These are phyloP conservation scores for Atta cephalotes DNA, from an alignment of 1,140 invertebrate genomes.

Conservation along the genomic window DNA sequence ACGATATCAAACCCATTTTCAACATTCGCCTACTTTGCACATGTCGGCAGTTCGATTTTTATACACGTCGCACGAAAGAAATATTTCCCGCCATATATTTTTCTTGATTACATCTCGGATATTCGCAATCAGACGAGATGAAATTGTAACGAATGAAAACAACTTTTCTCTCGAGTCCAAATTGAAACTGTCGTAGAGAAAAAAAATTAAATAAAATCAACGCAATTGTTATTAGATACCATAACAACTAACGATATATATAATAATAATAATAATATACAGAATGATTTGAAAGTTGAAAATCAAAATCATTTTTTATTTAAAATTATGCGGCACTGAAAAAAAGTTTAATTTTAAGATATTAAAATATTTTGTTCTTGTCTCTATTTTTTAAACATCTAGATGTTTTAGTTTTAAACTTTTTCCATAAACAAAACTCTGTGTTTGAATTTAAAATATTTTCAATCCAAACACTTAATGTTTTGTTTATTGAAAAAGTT, in stretches of 20 bases:
- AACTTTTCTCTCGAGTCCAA: neutral
- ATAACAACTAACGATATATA: neutral
- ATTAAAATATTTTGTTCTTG: too few relatives aligned
- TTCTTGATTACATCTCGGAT: constrained; percentile 32
- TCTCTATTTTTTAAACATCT: too few relatives aligned
- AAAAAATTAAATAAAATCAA: neutral
- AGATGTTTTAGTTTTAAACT: too few relatives aligned
- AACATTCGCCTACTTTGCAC: constrained; percentile 33
- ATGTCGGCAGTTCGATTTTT: constrained; percentile 46
- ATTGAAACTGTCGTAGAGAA: neutral
- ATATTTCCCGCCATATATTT: constrained; percentile 55
- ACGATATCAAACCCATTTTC: constrained; percentile 45
- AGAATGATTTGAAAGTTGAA: neutral
- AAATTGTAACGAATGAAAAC: neutral
- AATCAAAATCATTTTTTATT: constrained; percentile 1
- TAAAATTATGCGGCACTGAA: neutral
- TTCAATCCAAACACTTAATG: too few relatives aligned
- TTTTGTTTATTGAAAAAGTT: too few relatives aligned
- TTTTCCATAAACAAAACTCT: too few relatives aligned
- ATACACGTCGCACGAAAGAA: constrained; percentile 11
- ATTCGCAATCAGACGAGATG: constrained; percentile 5
- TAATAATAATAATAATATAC: constrained; percentile 2
- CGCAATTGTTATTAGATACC: neutral
- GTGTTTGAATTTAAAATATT: too few relatives aligned
- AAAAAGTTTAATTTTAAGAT: too few relatives aligned